Evolutionary conservation across 1,140 invertebrate species (phyloP).

Genomic region (honey bee (Apis mellifera)): Amel_HAv3.1 CM009933.2:7567001-7567500

Average conservation of each 20-base stretch:
- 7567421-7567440: conserved; percentile 40
- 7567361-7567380: conserved; percentile 60
- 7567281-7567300: conserved; percentile 58
- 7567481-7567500: neutral
- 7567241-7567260: conserved; percentile 64
- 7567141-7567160: conserved; percentile 38
- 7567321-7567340: conserved; percentile 57
- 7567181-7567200: conserved; percentile 74
- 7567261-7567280: conserved; percentile 71
- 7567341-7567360: conserved; percentile 50
- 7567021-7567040: too few relatives aligned
- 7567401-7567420: conserved; percentile 54
- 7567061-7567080: too few relatives aligned
- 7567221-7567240: conserved; percentile 70
- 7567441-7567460: conserved; percentile 47
- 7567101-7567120: neutral
- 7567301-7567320: conserved; percentile 64
- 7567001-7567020: too few relatives aligned
- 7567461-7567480: neutral
- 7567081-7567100: too few relatives aligned
- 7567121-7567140: conserved; percentile 42
- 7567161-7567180: conserved; percentile 61
- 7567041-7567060: too few relatives aligned
- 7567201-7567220: conserved; percentile 67
- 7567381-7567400: conserved; percentile 62